Base-by-base conservation (phyloP, 2,113 vertebrate species). In the Rynchops niger region DNA sequence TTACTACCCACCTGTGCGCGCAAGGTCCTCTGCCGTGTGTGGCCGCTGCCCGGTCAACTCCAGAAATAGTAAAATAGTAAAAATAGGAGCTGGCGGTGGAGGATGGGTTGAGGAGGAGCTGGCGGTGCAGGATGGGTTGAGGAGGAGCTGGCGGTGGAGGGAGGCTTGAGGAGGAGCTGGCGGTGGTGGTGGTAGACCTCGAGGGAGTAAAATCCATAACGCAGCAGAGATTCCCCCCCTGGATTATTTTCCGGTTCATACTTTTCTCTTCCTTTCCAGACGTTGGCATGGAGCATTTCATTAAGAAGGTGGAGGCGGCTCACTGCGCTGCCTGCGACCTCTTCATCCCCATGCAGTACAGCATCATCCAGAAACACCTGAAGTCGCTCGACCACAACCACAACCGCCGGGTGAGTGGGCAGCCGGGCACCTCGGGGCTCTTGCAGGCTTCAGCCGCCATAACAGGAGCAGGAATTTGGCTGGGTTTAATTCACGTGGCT, bases 261-360 rank as follows among this genome's bases (percentile, higher is more conserved):
- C 12, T 5, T 1, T 30, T 74, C 29, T 52, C 4, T 42, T 38
- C 73, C 12, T 6, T 47, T 49, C 13, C 91, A 99, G 99, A 99
- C 7, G 96, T 99, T 1, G 98, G 99, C 12, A 99, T 99, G 99
- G 99, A 99, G 94, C 99, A 99, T 89, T 99, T 99, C 85, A 98
- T 99, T 86, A 98, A 98, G 94, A 99, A 99, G 96, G 99, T 99
- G 84, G 99, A 99, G 95, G 99, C 99, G 0, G 99, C 99, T 17
- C 99, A 99, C 83, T 99, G 99, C 12, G 98, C 98, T 1, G 99
- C 99, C 18, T 99, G 99, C 36, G 99, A 99, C 95, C 98, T 99
- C 13, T 99, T 99, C 97, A 98, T 99, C 73, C 99, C 99, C 38
- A 99, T 99, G 99, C 99, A 99, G 96, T 98, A 97, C 16, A 98